Base-by-base conservation (phyloP, 2,113 vertebrate species). In the Nerophis ophidion region DNA sequence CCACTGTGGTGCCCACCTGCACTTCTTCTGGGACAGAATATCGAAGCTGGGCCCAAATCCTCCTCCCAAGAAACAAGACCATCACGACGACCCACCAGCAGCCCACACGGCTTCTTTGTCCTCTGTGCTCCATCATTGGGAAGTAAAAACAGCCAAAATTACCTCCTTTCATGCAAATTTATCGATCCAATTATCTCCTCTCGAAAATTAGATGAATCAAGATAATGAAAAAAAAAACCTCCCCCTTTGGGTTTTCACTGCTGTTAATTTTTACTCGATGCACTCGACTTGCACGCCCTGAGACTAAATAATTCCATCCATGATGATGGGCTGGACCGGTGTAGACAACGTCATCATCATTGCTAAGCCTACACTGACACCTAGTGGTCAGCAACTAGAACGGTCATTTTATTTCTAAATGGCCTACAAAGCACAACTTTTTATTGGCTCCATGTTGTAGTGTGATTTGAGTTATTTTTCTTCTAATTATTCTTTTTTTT, bases 1-100 rank as follows among this genome's bases (percentile, higher is more conserved):
- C 89, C 49, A 90, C 77, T 63, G 74, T 1, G 0, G 55, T 65
- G 54, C 87, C 87, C 1, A 71, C 65, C 42, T 74, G 61, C 15
- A 72, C 42, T 19, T 88, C 81, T 49, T 86, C 87, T 16, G 77
- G 70, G 75, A 89, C 38, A 0, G 84, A 77, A 48, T 88, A 89
- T 57, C 70, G 63, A 8, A 82, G 0, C 51, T 88, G 84, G 40
- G 80, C 84, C 13, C 42, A 62, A 46, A 77, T 65, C 0, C 7
- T 33, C 45, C 76, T 48, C 3, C 16, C 57, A 33, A 66, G 79
- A 57, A 85, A 35, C 49, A 81, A 63, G 17, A 81, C 13, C 71
- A 74, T 53, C 8, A 49, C 57, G 2, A 17, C 19, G 47, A 80
- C 1, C 72, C 66, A 78, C n/a, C 69, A 74, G 57, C 56, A 57